Percentiles rank a stretch among this genome's conserved stretches.
Conservation (phyloP, 1,140 invertebrate species). For the Bombus balteatus region DNA sequence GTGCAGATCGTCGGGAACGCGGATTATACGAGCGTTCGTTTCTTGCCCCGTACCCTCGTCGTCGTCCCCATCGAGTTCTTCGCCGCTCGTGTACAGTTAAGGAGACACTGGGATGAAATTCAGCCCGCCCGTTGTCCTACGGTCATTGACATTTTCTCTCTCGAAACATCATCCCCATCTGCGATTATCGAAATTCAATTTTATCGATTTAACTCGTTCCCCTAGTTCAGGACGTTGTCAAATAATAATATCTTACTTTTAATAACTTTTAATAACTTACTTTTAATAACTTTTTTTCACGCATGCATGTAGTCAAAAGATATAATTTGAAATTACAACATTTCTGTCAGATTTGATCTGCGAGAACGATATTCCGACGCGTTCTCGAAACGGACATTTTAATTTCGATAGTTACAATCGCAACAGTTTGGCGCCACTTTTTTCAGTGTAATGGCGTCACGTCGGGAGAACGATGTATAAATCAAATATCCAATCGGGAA, state of each 20-base stretch:
- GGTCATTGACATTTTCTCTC: slow-evolving; percentile 54
- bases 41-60: slow-evolving; percentile 62
- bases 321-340: too few species aligned
- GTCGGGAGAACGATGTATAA: background rate
- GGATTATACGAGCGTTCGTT: slow-evolving; percentile 67
- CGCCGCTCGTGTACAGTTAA: slow-evolving; percentile 71
- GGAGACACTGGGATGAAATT: slow-evolving; percentile 66
- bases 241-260: background rate
- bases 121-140: slow-evolving; percentile 60
- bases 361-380: background rate
- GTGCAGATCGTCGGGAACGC: slow-evolving; percentile 63
- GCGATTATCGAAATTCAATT: background rate
- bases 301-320: accelerated
- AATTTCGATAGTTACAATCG: background rate
- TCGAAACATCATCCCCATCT: background rate
- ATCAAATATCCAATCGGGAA: background rate
- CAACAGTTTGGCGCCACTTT: background rate
- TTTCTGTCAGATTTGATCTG: too few species aligned
- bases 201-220: background rate
- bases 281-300: background rate
- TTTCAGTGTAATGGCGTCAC: background rate
- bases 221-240: background rate
- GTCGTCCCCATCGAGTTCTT: slow-evolving; percentile 50
- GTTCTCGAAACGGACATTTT: background rate
- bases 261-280: too few species aligned